These are phyloP conservation scores for Danio kyathit DNA, from an alignment of 2,797 vertebrate species.

Conservation along the genomic window DNA sequence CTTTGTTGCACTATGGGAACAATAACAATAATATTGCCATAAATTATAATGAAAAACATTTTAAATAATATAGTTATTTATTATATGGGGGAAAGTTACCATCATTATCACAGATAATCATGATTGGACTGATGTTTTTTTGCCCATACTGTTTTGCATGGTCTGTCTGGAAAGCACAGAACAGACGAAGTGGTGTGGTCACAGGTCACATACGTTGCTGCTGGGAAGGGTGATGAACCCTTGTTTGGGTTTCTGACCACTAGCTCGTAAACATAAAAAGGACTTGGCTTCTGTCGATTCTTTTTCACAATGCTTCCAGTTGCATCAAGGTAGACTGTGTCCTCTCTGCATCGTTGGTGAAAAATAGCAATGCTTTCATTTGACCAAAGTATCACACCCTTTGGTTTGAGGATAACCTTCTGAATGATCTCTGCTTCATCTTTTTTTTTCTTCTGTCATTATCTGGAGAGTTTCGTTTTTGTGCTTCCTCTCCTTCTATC, in stretches of 20 bases:
- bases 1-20: conserved; percentile 18
- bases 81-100: neutral
- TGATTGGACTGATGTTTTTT: conserved; percentile 19
- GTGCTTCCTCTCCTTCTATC: no score
- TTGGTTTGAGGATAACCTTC: no score
- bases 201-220: conserved; percentile 25
- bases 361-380: conserved; percentile 4
- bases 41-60: no score
- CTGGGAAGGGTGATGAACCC: conserved; percentile 29
- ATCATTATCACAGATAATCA: conserved; percentile 51
- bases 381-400: conserved; percentile 22
- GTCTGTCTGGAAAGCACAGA: conserved; percentile 27
- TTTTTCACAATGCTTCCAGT: neutral
- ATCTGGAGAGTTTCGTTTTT: no score
- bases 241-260: conserved; percentile 43
- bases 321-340: neutral
- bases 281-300: neutral
- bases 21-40: neutral
- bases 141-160: neutral
- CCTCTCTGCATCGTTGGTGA: neutral
- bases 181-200: conserved; percentile 47
- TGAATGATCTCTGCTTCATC: no score
- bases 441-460: no score
- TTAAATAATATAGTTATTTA: no score
- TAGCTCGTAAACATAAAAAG: conserved; percentile 44